Evolutionary conservation across 2,113 vertebrate species (phyloP).

Genomic region (Podiceps cristatus): DNA sequence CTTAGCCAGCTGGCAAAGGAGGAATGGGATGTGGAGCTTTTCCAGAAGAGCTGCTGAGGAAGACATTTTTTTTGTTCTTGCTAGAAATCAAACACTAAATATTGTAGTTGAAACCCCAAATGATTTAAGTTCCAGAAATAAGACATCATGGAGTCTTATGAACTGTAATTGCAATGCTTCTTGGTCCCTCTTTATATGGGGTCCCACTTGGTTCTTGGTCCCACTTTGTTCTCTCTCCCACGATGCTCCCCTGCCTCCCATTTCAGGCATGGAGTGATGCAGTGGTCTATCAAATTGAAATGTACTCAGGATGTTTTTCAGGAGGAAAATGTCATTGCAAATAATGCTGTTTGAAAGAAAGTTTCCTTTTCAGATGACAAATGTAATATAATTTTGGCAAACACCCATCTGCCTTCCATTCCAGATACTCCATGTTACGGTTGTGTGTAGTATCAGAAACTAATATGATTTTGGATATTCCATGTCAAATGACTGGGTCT

Average conservation of each 20-base stretch:
- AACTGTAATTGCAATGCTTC: neutral
- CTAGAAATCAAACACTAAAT: slow-evolving; percentile 60
- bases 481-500: neutral
- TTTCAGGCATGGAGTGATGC: neutral
- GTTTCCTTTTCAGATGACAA: slow-evolving; percentile 1
- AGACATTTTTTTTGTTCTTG: neutral
- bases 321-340: slow-evolving; percentile 2
- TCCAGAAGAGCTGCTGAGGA: slow-evolving; percentile 51
- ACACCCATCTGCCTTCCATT: neutral
- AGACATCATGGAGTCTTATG: neutral
- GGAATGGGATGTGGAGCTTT: slow-evolving; percentile 25
- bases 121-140: slow-evolving; percentile 4
- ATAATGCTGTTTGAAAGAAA: slow-evolving; percentile 7
- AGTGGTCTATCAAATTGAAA: neutral
- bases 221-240: neutral
- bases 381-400: neutral
- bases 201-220: too few species aligned
- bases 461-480: neutral
- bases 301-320: neutral
- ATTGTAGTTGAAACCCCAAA: slow-evolving; percentile 45
- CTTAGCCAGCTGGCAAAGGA: slow-evolving; percentile 42
- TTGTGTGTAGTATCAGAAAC: neutral
- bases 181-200: neutral
- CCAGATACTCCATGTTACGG: neutral
- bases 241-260: neutral